Conservation (phyloP, 37 sponge, comb jelly and placozoan genomes). For the Geodia barretti region DNA sequence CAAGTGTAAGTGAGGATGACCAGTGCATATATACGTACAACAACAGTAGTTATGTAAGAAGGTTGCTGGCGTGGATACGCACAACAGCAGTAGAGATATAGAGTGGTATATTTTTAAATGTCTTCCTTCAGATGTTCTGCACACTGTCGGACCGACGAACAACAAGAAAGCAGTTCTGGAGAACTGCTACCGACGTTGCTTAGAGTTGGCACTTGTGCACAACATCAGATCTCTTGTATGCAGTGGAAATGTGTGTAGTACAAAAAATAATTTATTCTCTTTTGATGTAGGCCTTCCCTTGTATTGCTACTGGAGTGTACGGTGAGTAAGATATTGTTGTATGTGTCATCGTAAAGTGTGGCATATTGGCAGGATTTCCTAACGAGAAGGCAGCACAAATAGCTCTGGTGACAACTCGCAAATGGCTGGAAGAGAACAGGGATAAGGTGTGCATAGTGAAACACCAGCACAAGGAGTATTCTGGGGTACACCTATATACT, state of each 20-base stretch:
- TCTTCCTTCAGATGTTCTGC: slow-evolving; percentile 68
- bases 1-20: slow-evolving; percentile 58
- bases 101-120: too few relatives aligned
- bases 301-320: slow-evolving; percentile 92
- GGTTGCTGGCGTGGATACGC: background rate
- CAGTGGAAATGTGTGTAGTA: background rate
- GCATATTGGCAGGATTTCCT: slow-evolving; percentile 62
- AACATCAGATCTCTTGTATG: slow-evolving; percentile 82
- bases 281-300: slow-evolving; percentile 79
- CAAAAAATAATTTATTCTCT: background rate
- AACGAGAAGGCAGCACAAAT: slow-evolving; percentile 78
- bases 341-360: background rate
- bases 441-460: slow-evolving; percentile 36
- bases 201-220: slow-evolving; percentile 58
- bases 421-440: slow-evolving; percentile 79
- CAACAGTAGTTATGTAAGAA: background rate
- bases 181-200: slow-evolving; percentile 72
- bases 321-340: slow-evolving; percentile 33
- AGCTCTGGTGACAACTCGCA: slow-evolving; percentile 63
- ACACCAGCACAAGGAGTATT: background rate
- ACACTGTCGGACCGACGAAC: slow-evolving; percentile 89
- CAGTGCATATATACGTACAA: background rate
- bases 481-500: background rate
- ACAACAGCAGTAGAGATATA: too few relatives aligned
- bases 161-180: slow-evolving; percentile 20